These are phyloP conservation scores for Ploceus nigricollis DNA, from an alignment of 2,113 vertebrate species.

Conservation along the genomic window DNA sequence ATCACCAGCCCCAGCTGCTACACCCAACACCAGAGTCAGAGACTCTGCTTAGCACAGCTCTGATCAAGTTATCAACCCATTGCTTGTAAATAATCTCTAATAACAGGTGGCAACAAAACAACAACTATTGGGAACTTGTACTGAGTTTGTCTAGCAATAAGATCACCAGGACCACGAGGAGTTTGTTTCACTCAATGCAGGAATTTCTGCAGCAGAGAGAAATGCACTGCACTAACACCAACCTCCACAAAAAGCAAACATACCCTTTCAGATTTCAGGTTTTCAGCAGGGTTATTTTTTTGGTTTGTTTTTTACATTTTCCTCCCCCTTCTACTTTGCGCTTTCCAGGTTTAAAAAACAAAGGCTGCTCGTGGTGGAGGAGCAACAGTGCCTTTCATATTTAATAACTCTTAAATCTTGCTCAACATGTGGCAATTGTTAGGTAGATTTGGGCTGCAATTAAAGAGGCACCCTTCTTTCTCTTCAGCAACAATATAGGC, in stretches of 20 bases:
- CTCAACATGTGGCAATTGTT: constrained; percentile 81
- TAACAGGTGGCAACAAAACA: neutral
- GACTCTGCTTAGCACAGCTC: neutral
- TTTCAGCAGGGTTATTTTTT: neutral
- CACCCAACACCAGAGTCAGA: neutral
- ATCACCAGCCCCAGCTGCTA: accelerated
- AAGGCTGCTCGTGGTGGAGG: constrained; percentile 34
- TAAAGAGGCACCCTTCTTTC: constrained; percentile 74
- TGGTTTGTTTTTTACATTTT: neutral
- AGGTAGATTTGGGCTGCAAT: constrained; percentile 78
- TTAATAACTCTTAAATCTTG: constrained; percentile 76
- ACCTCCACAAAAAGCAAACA: neutral
- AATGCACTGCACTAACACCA: neutral
- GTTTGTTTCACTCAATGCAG: neutral
- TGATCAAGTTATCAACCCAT: neutral
- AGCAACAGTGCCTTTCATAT: constrained; percentile 67
- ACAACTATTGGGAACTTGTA: accelerated
- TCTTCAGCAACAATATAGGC: constrained; percentile 70
- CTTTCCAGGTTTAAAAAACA: constrained; percentile 68
- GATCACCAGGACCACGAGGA: neutral
- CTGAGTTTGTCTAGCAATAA: neutral
- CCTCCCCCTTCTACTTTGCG: neutral
- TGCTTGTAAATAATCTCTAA: neutral
- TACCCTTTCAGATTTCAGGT: neutral
- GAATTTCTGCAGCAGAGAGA: neutral